Percentiles rank a stretch among this genome's conserved stretches.
phyloP scores from a whole-genome alignment of 2,888 invertebrate species.

The Platynereis dumerilii region DNA sequence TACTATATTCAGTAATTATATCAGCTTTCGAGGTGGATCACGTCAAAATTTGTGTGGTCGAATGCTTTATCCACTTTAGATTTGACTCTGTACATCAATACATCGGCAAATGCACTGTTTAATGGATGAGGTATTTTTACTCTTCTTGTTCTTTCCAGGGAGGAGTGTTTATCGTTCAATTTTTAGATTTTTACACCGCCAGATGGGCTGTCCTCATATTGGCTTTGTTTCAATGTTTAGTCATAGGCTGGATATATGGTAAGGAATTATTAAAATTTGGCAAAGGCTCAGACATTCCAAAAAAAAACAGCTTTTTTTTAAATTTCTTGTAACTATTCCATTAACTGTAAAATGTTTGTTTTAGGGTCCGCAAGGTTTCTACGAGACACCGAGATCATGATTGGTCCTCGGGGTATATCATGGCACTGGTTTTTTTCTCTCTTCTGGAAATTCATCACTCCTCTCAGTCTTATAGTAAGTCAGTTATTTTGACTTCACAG shows the following conservation, averaged over 20 bases:
- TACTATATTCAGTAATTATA: too few relatives aligned
- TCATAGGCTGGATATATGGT: constrained; percentile 73
- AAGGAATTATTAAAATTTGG: not conserved
- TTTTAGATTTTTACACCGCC: constrained; percentile 60
- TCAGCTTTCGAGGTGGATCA: too few relatives aligned
- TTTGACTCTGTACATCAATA: too few relatives aligned
- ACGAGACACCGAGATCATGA: constrained; percentile 62
- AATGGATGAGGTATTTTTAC: too few relatives aligned
- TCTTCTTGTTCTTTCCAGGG: constrained; percentile 45
- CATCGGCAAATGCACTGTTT: too few relatives aligned
- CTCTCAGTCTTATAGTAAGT: constrained; percentile 75
- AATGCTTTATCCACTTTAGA: too few relatives aligned
- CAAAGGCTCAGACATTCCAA: too few relatives aligned
- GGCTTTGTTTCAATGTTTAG: constrained; percentile 74
- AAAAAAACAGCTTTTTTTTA: not conserved
- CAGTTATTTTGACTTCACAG: not conserved
- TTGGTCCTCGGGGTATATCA: constrained; percentile 68
- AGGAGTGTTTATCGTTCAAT: constrained; percentile 57
- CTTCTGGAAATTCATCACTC: constrained; percentile 80
- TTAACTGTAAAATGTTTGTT: not conserved
- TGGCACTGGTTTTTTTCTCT: constrained; percentile 69
- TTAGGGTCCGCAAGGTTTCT: constrained; percentile 24
- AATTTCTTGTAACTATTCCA: not conserved
- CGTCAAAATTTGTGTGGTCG: too few relatives aligned
- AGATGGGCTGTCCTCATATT: constrained; percentile 69